Conservation (phyloP, 2,113 vertebrate species). For the Beaufortia kweichowensis region DNA sequence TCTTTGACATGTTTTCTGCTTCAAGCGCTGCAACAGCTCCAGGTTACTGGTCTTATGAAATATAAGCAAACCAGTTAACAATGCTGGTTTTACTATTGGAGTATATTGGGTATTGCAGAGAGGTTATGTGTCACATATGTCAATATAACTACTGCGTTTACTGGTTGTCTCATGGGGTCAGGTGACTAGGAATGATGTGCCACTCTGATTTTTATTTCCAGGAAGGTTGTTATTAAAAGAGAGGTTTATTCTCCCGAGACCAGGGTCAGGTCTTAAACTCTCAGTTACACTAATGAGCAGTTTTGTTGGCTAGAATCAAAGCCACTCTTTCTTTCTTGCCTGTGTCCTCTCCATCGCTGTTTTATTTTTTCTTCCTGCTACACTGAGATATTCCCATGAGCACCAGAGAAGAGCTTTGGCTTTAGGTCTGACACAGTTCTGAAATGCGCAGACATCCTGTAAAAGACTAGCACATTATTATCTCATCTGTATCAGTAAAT, state of each 20-base stretch:
- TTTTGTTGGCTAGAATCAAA: slow-evolving; percentile 46
- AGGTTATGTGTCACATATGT: background rate
- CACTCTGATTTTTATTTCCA: slow-evolving; percentile 32
- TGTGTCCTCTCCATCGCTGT: slow-evolving; percentile 47
- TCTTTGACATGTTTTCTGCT: too few relatives aligned
- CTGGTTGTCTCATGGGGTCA: background rate
- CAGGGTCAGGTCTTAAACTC: slow-evolving; percentile 28
- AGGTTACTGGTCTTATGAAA: too few relatives aligned
- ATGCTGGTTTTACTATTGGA: too few relatives aligned
- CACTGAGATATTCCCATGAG: slow-evolving; percentile 30
- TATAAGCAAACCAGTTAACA: too few relatives aligned
- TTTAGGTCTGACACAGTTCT: slow-evolving; percentile 48
- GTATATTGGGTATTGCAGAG: too few relatives aligned
- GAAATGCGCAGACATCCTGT: slow-evolving; percentile 41
- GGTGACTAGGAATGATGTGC: slow-evolving; percentile 26
- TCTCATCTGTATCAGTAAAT: slow-evolving; percentile 31
- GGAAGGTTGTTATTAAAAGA: slow-evolving; percentile 33
- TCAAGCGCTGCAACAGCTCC: too few relatives aligned
- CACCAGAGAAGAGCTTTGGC: slow-evolving; percentile 43
- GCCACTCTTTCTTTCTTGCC: slow-evolving; percentile 26
- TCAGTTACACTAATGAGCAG: slow-evolving; percentile 18
- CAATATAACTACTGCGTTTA: slow-evolving; percentile 3
- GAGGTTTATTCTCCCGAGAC: slow-evolving; percentile 34
- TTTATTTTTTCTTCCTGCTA: slow-evolving; percentile 42
- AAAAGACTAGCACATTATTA: slow-evolving; percentile 44